Base-by-base conservation (phyloP, 2,797 vertebrate genomes). In the Catostomus latipinnis region DNA sequence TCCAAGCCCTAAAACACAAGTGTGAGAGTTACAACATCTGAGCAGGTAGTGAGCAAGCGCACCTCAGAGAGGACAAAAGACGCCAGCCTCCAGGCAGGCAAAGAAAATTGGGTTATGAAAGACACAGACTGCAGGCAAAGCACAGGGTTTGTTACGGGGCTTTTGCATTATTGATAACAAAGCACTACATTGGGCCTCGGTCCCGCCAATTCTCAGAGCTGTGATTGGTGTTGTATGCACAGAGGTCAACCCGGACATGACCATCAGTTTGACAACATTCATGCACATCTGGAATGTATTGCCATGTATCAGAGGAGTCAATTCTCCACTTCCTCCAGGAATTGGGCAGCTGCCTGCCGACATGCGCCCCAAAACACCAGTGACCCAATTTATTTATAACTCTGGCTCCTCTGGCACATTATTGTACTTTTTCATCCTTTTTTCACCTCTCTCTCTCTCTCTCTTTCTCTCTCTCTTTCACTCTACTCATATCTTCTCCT, bases 241-340 rank as follows among this genome's bases (percentile, higher is more conserved):
- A 63, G 46, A 70, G 82, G 81, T 79, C 76, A 66, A 56, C 1
- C 10, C 8, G 14, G 75, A 79, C 43, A 67, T 3, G 43, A 13
- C 8, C 52, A 57, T 61, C 9, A 1, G 12, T 72, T 69, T 79
- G 68, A 71, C 69, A 73, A 50, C 16, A 60, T 58, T 66, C 34
- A 68, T 45, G 16, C 62, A 83, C 81, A 83, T 81, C 84, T 83
- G 84, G 74, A 85, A 78, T 58, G n/a, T 53, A 49, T 81, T 1
- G 18, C 34, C 72, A 16, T 1, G 58, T 43, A 75, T 70, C 56
- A 67, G 34, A 34, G 16, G 57, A 75, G 72, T 81, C 58, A 56
- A 48, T 71, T 58, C 34, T 57, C 34, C 12, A 62, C 56, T 76
- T 63, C 80, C 79, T 74, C 6, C 43, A 54, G 56, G 57, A 76